Base-by-base conservation (phyloP, 2,888 invertebrate species). In the Aspidapion aeneum region DNA sequence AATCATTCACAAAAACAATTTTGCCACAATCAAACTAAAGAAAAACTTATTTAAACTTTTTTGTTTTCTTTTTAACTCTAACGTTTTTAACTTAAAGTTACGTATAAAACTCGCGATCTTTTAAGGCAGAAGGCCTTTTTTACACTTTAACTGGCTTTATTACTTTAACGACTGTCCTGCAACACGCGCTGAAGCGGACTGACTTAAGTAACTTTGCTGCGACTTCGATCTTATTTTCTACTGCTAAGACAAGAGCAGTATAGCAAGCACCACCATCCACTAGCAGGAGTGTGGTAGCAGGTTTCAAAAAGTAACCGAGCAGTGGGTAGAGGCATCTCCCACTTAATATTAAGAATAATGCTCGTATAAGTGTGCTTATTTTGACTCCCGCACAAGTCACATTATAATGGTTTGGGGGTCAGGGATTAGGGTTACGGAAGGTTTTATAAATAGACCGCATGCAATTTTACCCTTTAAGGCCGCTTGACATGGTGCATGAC, bases 371-470 rank as follows among this genome's bases (percentile, higher is more conserved):
- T 17, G 52, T 52, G 52, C 52, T 59, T 55, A 61, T 58, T 60
- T 66, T 58, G 58, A 62, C 66, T 66, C 66, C 66, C 66, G 66
- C 66, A 66, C 60, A 63, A 58, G 49, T 19, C 52, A 52, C n/a
- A 52, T 35, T 7, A 35, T 35, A 35, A 35, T 12, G 12, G 5
- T 12, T 3, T 12, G 12, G 35, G 35, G 35, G 35, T 35, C 35
- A 35, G 35, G 35, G 35, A 35, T 35, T 35, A 35, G 5, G 35
- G 35, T 35, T 35, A 35, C 35, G 35, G 35, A 35, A 35, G 35
- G 35, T 35, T 35, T 35, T 35, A 35, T 35, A 35, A 35, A 35
- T 35, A 35, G 35, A 35, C n/a, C n/a, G n/a, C n/a, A n/a, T n/a
- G n/a, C n/a, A n/a, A n/a, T n/a, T n/a, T n/a, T n/a, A n/a, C n/a